These are phyloP conservation scores for Endomychus coccineus DNA, from an alignment of 2,888 invertebrate genomes.

Conservation along the genomic window DNA sequence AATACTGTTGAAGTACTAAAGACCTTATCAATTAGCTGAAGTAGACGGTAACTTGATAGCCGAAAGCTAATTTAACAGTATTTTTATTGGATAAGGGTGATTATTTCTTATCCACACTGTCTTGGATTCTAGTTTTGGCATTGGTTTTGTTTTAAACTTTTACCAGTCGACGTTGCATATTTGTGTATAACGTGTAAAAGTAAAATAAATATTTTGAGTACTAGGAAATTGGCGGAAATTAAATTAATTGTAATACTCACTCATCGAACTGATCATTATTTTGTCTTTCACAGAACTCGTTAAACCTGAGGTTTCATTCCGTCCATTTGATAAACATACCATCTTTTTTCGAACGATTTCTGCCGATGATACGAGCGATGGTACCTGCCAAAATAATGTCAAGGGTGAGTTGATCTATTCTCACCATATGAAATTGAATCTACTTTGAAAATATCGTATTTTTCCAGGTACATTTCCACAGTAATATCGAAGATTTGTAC, in stretches of 20 bases:
- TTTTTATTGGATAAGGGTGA: too few species aligned
- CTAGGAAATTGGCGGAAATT: too few species aligned
- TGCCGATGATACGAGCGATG: slow-evolving; percentile 33
- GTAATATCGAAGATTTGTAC: slow-evolving; percentile 20
- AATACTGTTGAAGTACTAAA: too few species aligned
- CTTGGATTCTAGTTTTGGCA: too few species aligned
- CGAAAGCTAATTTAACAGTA: too few species aligned
- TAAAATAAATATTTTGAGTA: too few species aligned
- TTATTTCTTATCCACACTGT: too few species aligned
- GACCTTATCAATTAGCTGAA: too few species aligned
- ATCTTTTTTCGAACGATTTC: slow-evolving; percentile 33
- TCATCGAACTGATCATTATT: neutral
- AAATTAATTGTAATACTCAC: neutral
- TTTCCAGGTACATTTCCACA: slow-evolving; percentile 23
- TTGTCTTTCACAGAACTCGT: slow-evolving; percentile 29
- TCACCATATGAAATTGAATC: neutral
- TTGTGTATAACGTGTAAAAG: too few species aligned
- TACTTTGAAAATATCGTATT: neutral
- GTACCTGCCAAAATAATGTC: slow-evolving; percentile 17
- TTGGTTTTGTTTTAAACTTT: too few species aligned
- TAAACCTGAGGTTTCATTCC: slow-evolving; percentile 35
- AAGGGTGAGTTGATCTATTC: slow-evolving; percentile 14
- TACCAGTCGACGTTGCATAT: too few species aligned
- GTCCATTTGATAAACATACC: slow-evolving; percentile 39
- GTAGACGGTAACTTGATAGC: too few species aligned